phyloP scores from a whole-genome alignment of 2,888 invertebrate genomes.

The Amiota communis region DNA sequence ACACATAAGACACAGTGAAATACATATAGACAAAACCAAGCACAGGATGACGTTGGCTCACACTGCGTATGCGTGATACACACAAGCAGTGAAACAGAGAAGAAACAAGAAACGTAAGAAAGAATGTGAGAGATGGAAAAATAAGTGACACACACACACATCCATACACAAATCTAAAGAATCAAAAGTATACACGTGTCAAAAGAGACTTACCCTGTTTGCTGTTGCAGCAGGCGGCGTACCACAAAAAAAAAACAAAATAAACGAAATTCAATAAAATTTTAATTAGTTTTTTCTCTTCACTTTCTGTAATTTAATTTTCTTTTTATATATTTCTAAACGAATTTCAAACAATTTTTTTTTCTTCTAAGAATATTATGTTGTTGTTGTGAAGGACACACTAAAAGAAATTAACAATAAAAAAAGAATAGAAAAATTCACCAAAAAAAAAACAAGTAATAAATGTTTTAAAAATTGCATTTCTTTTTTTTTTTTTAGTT shows the following conservation, averaged over 20 bases:
- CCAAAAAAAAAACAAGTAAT: conserved; percentile 47
- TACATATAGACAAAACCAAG: not conserved
- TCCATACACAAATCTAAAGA: not conserved
- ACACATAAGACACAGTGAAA: not conserved
- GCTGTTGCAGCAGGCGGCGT: conserved; percentile 63
- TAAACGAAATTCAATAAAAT: conserved; percentile 26
- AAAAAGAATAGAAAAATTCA: conserved; percentile 23
- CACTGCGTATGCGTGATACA: not conserved
- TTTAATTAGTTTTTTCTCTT: conserved; percentile 19
- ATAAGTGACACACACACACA: not conserved
- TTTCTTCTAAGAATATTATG: not conserved
- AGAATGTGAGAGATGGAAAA: not conserved
- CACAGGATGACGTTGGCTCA: not conserved
- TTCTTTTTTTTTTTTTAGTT: too few species aligned
- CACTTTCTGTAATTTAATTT: conserved; percentile 1
- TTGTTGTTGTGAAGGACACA: too few species aligned
- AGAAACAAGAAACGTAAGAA: not conserved
- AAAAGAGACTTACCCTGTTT: conserved; percentile 56
- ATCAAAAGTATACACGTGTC: not conserved
- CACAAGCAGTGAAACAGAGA: not conserved
- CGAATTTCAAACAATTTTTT: too few species aligned
- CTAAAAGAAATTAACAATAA: conserved; percentile 36
- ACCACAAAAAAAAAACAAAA: conserved; percentile 17
- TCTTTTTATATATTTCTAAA: conserved; percentile 14
- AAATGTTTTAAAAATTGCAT: too few species aligned